Percentiles rank a stretch among this genome's conserved stretches.
Evolutionary conservation across 2,888 invertebrate genomes (phyloP).

Genomic region (Amaurobius ferox): DNA sequence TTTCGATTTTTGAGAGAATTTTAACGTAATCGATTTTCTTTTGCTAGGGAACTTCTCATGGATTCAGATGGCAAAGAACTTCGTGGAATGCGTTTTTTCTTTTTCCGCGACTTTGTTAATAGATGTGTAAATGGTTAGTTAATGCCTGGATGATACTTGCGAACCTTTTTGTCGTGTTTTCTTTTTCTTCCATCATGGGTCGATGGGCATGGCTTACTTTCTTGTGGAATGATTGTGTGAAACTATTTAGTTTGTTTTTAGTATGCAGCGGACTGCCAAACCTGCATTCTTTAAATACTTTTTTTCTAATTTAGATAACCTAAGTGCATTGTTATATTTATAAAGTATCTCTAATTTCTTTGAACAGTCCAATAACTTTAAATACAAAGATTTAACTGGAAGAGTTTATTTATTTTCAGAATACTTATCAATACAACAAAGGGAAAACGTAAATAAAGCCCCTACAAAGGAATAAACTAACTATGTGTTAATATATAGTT

Average conservation of each 20-base stretch:
- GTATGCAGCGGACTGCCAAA: neutral
- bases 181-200: neutral
- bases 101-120: neutral
- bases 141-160: neutral
- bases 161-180: neutral
- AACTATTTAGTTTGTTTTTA: neutral
- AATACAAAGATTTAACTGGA: no score
- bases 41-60: neutral
- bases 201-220: neutral
- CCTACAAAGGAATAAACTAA: no score
- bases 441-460: no score
- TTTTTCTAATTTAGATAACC: no score
- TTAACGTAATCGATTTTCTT: neutral
- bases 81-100: neutral
- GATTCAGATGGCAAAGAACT: conserved; percentile 7
- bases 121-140: neutral
- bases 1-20: neutral
- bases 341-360: no score
- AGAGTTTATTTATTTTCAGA: no score
- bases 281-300: no score
- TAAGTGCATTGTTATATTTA: no score
- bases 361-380: no score
- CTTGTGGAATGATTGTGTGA: neutral
- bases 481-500: no score
- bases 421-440: no score